Evolutionary conservation across 2,797 vertebrate species (phyloP).

Genomic region (Acipenser ruthenus): DNA sequence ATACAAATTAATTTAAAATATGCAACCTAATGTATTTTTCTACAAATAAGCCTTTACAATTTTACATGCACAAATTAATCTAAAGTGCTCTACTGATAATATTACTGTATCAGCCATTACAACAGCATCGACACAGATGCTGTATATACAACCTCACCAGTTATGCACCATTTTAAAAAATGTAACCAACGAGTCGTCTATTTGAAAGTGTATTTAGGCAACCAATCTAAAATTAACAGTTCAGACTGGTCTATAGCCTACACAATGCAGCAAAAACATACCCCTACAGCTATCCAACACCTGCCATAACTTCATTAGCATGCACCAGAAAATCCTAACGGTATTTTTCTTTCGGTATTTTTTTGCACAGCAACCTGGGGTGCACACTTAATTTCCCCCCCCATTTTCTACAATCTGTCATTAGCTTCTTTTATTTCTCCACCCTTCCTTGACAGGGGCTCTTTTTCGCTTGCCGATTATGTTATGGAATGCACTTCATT

Average conservation of each 20-base stretch:
- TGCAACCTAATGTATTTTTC: too few relatives aligned
- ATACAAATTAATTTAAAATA: too few relatives aligned
- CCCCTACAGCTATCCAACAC: not conserved
- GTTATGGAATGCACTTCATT: slow-evolving; percentile 87
- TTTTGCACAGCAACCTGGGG: slow-evolving; percentile 37
- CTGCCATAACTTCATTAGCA: slow-evolving; percentile 56
- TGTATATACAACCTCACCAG: slow-evolving; percentile 7
- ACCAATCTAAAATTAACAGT: not conserved
- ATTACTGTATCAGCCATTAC: too few relatives aligned
- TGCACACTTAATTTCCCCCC: slow-evolving; percentile 39
- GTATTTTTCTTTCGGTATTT: slow-evolving; percentile 23
- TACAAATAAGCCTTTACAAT: too few relatives aligned
- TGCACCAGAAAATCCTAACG: slow-evolving; percentile 36
- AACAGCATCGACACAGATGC: not conserved
- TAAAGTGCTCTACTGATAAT: too few relatives aligned
- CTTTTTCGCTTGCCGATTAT: slow-evolving; percentile 52
- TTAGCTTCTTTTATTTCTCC: slow-evolving; percentile 28
- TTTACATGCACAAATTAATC: too few relatives aligned
- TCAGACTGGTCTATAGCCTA: not conserved
- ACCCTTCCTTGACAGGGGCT: slow-evolving; percentile 35
- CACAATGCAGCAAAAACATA: not conserved
- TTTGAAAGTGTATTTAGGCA: not conserved
- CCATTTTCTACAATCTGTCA: slow-evolving; percentile 34
- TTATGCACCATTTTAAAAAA: not conserved
- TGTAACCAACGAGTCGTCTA: not conserved